phyloP scores from a whole-genome alignment of 92 coral and sea anemone species.

The Epizoanthus ramosus region DNA sequence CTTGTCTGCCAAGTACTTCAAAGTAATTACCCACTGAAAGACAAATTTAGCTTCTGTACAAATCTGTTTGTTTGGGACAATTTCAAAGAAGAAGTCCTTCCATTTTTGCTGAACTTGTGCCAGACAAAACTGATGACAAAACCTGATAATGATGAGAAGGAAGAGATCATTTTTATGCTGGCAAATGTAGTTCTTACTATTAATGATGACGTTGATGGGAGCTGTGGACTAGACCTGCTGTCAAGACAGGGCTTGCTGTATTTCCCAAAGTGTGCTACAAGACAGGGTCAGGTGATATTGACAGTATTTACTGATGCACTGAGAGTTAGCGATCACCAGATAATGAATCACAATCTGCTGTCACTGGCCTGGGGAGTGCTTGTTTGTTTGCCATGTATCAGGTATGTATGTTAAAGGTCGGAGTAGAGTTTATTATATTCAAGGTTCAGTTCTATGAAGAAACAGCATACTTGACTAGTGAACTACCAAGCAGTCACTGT shows the following conservation, averaged over 20 bases:
- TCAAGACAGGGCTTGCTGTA: constrained; percentile 58
- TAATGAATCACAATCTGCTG: constrained; percentile 39
- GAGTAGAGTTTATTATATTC: not conserved
- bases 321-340: not conserved
- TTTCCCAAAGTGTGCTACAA: constrained; percentile 76
- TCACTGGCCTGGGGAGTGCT: constrained; percentile 74
- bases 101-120: constrained; percentile 62
- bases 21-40: constrained; percentile 40
- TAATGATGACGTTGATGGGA: constrained; percentile 26
- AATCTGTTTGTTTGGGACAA: constrained; percentile 68
- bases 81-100: constrained; percentile 62
- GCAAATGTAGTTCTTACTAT: constrained; percentile 56
- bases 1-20: constrained; percentile 55
- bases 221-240: constrained; percentile 52
- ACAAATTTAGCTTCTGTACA: constrained; percentile 59
- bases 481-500: no score
- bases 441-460: not conserved
- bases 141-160: constrained; percentile 30
- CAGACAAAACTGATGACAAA: constrained; percentile 52
- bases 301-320: constrained; percentile 50
- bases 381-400: constrained; percentile 80
- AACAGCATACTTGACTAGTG: no score
- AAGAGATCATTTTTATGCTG: constrained; percentile 65
- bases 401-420: constrained; percentile 72
- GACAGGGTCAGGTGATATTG: constrained; percentile 57